These are phyloP conservation scores for Diphyllodes magnificus DNA, from an alignment of 2,113 vertebrate species.

Conservation along the genomic window DNA sequence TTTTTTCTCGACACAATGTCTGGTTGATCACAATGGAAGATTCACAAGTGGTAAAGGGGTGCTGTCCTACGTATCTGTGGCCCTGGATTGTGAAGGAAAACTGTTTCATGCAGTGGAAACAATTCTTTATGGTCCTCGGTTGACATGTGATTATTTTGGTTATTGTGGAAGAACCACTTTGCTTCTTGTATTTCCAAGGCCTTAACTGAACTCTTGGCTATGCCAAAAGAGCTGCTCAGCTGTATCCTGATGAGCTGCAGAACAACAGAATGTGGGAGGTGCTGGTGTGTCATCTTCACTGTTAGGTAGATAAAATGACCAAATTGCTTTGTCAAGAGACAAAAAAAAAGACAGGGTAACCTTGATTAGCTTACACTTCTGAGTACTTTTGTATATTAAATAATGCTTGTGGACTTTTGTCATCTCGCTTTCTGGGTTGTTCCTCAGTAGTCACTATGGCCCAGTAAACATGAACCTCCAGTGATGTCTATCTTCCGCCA, in stretches of 20 bases:
- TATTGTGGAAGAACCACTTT: background rate
- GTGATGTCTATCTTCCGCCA: background rate
- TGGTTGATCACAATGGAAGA: background rate
- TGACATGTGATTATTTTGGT: background rate
- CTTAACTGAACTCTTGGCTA: background rate
- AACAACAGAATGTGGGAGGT: background rate
- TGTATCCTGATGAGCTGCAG: background rate
- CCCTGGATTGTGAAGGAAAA: background rate
- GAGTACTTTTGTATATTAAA: background rate
- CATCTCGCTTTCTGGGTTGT: background rate
- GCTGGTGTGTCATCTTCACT: background rate
- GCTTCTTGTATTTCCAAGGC: background rate
- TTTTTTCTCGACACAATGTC: background rate
- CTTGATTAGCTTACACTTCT: background rate
- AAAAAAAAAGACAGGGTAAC: background rate
- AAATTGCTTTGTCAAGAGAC: background rate
- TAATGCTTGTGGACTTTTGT: background rate
- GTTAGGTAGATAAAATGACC: background rate
- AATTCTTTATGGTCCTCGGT: background rate
- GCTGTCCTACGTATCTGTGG: background rate
- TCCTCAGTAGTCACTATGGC: background rate
- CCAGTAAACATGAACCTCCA: background rate
- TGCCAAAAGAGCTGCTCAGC: background rate
- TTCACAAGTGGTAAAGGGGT: background rate
- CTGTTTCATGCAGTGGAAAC: background rate